These are phyloP conservation scores for Augochlorella aurata DNA, from an alignment of 2,888 invertebrate genomes.

Conservation along the genomic window DNA sequence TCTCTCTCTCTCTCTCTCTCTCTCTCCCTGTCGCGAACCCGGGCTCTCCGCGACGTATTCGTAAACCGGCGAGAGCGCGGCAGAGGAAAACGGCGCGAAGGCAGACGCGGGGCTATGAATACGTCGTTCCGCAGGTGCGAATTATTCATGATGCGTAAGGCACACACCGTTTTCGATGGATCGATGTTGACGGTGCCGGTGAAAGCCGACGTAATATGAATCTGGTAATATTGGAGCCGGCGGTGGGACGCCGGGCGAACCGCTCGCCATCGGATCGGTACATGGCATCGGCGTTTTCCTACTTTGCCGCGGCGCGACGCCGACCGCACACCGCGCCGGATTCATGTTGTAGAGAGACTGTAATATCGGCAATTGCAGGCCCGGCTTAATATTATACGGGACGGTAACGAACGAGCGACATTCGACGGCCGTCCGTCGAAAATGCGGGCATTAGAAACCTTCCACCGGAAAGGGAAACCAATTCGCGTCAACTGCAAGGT, in stretches of 20 bases:
- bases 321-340: conserved; percentile 41
- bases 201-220: conserved; percentile 56
- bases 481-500: conserved; percentile 11
- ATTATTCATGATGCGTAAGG: conserved; percentile 46
- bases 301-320: conserved; percentile 35
- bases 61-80: neutral
- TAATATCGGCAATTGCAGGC: conserved; percentile 50
- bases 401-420: conserved; percentile 16
- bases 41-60: neutral
- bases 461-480: neutral
- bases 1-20: no score
- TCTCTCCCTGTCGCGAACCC: no score
- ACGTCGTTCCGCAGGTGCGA: conserved; percentile 38
- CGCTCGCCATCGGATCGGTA: conserved; percentile 31
- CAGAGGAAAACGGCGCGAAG: neutral
- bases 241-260: neutral
- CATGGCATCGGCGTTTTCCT: conserved; percentile 43
- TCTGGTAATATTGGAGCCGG: conserved; percentile 49
- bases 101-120: conserved; percentile 25
- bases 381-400: conserved; percentile 31
- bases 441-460: neutral
- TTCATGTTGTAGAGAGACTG: conserved; percentile 49
- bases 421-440: conserved; percentile 5
- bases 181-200: conserved; percentile 54
- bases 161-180: conserved; percentile 40